Percentiles rank a stretch among this genome's conserved stretches.
phyloP scores from a whole-genome alignment of 1,140 invertebrate species.

The Rhyacophila brunnea region DNA sequence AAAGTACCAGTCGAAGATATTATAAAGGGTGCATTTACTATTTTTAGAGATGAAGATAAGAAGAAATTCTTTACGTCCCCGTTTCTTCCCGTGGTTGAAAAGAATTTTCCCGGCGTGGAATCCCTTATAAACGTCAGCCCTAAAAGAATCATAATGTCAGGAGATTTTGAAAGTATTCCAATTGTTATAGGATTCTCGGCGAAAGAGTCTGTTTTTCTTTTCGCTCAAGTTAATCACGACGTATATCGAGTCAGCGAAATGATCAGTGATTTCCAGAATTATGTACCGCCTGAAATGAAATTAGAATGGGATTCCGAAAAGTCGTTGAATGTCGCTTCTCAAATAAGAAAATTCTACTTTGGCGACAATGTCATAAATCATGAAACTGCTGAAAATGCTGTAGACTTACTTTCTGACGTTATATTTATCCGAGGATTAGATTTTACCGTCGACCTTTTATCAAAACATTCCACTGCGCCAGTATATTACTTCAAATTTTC shows the following conservation, averaged over 20 bases:
- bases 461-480: conserved; percentile 4
- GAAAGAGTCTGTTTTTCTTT: conserved; percentile 8
- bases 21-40: neutral
- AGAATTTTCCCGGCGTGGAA: conserved; percentile 15
- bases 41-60: neutral
- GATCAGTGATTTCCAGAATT: conserved; percentile 1
- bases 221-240: neutral
- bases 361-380: neutral
- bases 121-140: neutral
- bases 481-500: conserved; percentile 22
- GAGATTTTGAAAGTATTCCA: conserved; percentile 3
- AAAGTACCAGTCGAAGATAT: neutral
- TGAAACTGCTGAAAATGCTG: neutral
- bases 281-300: conserved; percentile 4
- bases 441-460: conserved; percentile 9
- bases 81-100: conserved; percentile 8
- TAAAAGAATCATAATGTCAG: neutral
- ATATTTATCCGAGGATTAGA: conserved; percentile 8
- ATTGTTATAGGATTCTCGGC: neutral
- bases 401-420: conserved; percentile 15
- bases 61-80: neutral
- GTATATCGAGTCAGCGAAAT: neutral
- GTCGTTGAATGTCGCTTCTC: too few species aligned
- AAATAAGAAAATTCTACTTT: conserved; percentile 18
- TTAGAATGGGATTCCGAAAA: neutral